These are phyloP conservation scores for Orbicella faveolata DNA, from an alignment of 64 coral and sea anemone genomes.

Conservation along the genomic window DNA sequence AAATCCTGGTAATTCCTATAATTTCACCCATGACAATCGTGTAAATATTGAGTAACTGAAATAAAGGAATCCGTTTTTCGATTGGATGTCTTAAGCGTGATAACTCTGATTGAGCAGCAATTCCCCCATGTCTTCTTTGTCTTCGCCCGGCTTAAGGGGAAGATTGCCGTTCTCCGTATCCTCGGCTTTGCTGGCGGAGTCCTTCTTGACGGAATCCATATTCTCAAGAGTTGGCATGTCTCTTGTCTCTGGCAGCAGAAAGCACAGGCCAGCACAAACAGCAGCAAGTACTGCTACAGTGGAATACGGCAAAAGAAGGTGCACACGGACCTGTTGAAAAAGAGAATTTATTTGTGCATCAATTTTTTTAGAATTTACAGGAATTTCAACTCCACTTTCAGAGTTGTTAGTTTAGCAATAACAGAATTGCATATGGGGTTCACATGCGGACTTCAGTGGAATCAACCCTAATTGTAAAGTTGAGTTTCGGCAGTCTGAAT, in stretches of 20 bases:
- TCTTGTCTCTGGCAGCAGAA: slow-evolving; percentile 71
- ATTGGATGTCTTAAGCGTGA: not conserved
- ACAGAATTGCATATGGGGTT: no score
- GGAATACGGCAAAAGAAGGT: slow-evolving; percentile 69
- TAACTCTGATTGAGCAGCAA: not conserved
- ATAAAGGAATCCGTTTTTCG: no score
- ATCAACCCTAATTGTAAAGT: no score
- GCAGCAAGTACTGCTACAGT: slow-evolving; percentile 50
- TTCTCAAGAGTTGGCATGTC: slow-evolving; percentile 61
- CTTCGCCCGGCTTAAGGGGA: not conserved
- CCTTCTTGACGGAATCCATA: slow-evolving; percentile 33
- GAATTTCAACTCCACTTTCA: no score
- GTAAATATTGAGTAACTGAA: not conserved
- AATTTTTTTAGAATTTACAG: no score
- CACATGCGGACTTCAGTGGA: no score
- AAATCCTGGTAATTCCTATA: no score
- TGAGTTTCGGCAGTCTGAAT: no score
- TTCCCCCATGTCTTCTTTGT: slow-evolving; percentile 13
- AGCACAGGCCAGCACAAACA: slow-evolving; percentile 48
- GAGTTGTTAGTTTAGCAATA: not conserved
- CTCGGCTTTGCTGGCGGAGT: not conserved
- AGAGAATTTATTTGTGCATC: not conserved
- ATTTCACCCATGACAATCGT: not conserved
- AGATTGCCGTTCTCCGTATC: not conserved
- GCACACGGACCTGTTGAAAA: slow-evolving; percentile 63